Percentiles rank a stretch among this genome's conserved stretches.
phyloP scores from a whole-genome alignment of 2,888 invertebrate genomes.

The Phortica magna region DNA sequence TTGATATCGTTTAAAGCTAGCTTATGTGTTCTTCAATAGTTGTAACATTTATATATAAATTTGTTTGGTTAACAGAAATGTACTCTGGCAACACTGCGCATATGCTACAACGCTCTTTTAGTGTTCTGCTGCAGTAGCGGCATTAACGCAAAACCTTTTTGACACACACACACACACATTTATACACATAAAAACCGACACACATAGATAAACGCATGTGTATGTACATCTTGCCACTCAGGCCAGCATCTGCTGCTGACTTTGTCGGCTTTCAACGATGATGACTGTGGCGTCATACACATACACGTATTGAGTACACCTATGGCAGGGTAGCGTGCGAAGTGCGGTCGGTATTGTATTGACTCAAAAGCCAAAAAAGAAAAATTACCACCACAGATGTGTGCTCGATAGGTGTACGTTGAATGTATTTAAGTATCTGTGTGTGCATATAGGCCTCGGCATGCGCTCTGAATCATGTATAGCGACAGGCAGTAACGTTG shows the following conservation, averaged over 20 bases:
- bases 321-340: not conserved
- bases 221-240: conserved; percentile 26
- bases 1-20: not conserved
- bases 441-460: not conserved
- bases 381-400: not conserved
- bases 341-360: conserved; percentile 13
- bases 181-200: conserved; percentile 10
- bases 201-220: conserved; percentile 23
- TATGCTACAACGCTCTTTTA: not conserved
- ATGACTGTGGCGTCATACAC: conserved; percentile 11
- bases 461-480: not conserved
- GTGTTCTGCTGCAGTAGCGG: not conserved
- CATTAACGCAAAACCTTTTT: conserved; percentile 14
- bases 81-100: not conserved
- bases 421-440: not conserved
- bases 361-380: not conserved
- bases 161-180: not conserved
- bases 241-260: conserved; percentile 25
- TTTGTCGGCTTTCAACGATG: conserved; percentile 5
- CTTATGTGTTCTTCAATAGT: not conserved
- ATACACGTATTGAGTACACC: not conserved
- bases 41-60: not conserved
- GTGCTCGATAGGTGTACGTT: not conserved
- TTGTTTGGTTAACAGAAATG: not conserved
- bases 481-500: not conserved